Evolutionary conservation across 2,113 vertebrate genomes (phyloP), one percentile per base, ranked within the genome.

Genomic region (Sturnus vulgaris): DNA sequence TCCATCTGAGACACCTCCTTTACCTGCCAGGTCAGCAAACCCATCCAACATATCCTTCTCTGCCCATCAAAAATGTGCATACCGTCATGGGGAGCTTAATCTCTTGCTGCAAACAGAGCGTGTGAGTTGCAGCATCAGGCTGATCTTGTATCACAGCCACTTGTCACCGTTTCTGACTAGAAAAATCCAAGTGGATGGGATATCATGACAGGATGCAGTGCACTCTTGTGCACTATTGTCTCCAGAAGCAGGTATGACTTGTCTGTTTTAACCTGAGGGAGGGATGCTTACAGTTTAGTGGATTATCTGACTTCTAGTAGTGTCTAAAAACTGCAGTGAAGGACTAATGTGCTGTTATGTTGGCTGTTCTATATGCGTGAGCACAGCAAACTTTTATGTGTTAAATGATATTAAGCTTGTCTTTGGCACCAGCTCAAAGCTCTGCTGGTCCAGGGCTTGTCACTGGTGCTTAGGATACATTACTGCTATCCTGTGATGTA

Each of bases 11-110:
- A 27, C 1, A 4, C 6, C 17, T 57, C 35, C 28, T 80, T 40
- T 17, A 60, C 11, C 40, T 61, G 19, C 4, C 40, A 57, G n/a
- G 28, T 77, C 57, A 71, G 65, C 44, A 64, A 30, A 64, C 15
- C 13, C 25, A 56, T 56, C 53, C 40, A 55, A 40, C 1, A 2
- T 46, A 49, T 7, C 14, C 5, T 85, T 28, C 17, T 82, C 35
- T 75, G 52, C 11, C 11, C 0, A 0, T 33, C 42, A 66, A 49
- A 71, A 59, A 44, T 30, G 35, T 10, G 15, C 4, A 7, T 7
- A 9, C 9, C 7, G 10, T 37, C 37, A 37, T 3, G 18, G 57
- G 68, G 82, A 79, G 10, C 35, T 69, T 60, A 10, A 60, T 31
- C 16, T 93, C 44, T 17, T 50, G 31, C 28, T 55, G 66, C 35